Conservation (phyloP, 2,888 invertebrate species). For the Monoplex corrugatus region DNA sequence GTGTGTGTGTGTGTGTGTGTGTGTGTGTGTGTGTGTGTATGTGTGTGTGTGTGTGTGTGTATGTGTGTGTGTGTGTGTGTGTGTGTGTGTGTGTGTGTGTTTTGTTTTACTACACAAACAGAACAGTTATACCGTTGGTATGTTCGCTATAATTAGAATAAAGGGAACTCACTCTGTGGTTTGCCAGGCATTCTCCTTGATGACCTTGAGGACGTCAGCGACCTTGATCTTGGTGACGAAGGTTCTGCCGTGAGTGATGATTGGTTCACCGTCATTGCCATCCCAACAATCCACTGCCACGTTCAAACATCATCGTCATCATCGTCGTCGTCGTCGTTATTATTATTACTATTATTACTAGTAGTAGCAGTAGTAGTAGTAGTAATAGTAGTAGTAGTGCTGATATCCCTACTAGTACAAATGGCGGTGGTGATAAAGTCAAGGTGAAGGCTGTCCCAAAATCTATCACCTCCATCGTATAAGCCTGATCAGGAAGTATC, state of each 20-base stretch:
- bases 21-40: too few species aligned
- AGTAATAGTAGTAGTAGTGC: neutral
- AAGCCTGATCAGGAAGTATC: too few species aligned
- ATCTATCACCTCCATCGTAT: too few species aligned
- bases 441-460: too few species aligned
- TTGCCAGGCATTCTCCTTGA: constrained; percentile 96
- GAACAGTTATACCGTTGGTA: too few species aligned
- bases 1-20: too few species aligned
- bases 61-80: too few species aligned
- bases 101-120: too few species aligned
- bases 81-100: too few species aligned
- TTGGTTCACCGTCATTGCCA: constrained; percentile 94
- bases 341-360: neutral
- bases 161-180: constrained; percentile 85
- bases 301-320: neutral
- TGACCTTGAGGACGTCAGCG: constrained; percentile 94
- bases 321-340: neutral
- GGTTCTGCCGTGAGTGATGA: constrained; percentile 98
- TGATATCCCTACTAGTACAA: neutral
- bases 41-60: too few species aligned
- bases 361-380: neutral
- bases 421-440: neutral
- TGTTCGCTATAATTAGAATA: too few species aligned
- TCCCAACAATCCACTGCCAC: constrained; percentile 95
- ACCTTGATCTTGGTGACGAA: constrained; percentile 97